Conservation (phyloP, 2,888 invertebrate genomes). For the Spicauda simplicius region DNA sequence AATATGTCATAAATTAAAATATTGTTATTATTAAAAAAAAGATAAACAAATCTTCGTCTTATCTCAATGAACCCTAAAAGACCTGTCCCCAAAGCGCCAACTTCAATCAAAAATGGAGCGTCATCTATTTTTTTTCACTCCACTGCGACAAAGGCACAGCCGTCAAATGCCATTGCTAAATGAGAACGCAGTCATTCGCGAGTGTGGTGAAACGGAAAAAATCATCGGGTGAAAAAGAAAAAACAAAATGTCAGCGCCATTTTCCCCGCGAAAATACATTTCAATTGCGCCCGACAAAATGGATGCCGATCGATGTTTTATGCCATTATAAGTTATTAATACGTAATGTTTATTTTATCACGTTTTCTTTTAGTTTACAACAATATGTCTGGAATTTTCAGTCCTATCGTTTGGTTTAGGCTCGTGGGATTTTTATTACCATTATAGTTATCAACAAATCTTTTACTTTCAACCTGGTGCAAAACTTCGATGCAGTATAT, state of each 20-base stretch:
- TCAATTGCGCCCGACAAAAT: slow-evolving; percentile 45
- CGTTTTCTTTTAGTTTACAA: slow-evolving; percentile 13
- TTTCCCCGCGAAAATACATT: slow-evolving; percentile 53
- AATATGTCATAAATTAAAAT: no score
- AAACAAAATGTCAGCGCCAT: slow-evolving; percentile 65
- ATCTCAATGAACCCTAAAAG: slow-evolving; percentile 45
- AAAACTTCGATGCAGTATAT: neutral
- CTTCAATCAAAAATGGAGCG: slow-evolving; percentile 77
- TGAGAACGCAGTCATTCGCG: slow-evolving; percentile 80
- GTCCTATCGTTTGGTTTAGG: slow-evolving; percentile 15
- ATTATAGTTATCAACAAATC: neutral
- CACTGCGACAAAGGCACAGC: slow-evolving; percentile 67
- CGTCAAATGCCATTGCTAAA: slow-evolving; percentile 83
- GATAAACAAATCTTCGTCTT: slow-evolving; percentile 1
- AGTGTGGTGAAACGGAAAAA: slow-evolving; percentile 79
- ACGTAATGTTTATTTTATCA: slow-evolving; percentile 27
- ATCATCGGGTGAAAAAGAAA: slow-evolving; percentile 64
- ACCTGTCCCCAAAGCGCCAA: slow-evolving; percentile 57
- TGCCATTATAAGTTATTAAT: slow-evolving; percentile 37
- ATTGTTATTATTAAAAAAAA: neutral
- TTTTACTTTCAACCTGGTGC: slow-evolving; percentile 1
- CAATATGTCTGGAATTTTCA: slow-evolving; percentile 34
- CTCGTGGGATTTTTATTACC: slow-evolving; percentile 22
- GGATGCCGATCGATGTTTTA: slow-evolving; percentile 36
- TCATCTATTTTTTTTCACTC: slow-evolving; percentile 62